phyloP scores from a whole-genome alignment of 2,888 invertebrate species.

The Conomelus anceps region DNA sequence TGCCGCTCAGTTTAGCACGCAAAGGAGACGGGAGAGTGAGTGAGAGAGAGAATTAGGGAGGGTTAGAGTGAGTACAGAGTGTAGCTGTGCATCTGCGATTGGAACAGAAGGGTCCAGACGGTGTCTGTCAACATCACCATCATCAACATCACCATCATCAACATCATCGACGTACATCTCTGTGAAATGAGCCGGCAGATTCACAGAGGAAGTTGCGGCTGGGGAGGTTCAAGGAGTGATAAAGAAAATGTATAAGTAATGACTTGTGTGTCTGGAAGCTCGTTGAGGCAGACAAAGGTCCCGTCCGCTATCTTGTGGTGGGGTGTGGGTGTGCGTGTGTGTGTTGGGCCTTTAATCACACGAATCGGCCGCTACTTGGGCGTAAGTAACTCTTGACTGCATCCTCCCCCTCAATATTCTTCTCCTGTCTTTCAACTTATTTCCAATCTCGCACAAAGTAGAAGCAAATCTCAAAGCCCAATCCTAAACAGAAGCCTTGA shows the following conservation, averaged over 20 bases:
- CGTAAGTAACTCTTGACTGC: background rate
- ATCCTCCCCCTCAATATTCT: background rate
- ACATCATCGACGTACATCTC: background rate
- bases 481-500: background rate
- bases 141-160: background rate
- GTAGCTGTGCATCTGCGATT: background rate
- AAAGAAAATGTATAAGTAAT: background rate
- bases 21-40: background rate
- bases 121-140: background rate
- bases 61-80: no score
- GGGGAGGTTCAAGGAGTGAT: background rate
- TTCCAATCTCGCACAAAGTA: background rate
- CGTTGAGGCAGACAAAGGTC: background rate
- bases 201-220: background rate
- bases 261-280: background rate
- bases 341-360: background rate
- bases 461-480: background rate
- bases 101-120: background rate
- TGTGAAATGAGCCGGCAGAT: background rate
- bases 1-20: background rate
- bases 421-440: background rate
- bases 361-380: background rate
- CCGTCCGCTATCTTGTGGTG: background rate
- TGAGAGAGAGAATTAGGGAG: background rate
- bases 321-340: background rate